Evolutionary conservation across 2,888 invertebrate species (phyloP).

Genomic region (Netelia inedita): DNA sequence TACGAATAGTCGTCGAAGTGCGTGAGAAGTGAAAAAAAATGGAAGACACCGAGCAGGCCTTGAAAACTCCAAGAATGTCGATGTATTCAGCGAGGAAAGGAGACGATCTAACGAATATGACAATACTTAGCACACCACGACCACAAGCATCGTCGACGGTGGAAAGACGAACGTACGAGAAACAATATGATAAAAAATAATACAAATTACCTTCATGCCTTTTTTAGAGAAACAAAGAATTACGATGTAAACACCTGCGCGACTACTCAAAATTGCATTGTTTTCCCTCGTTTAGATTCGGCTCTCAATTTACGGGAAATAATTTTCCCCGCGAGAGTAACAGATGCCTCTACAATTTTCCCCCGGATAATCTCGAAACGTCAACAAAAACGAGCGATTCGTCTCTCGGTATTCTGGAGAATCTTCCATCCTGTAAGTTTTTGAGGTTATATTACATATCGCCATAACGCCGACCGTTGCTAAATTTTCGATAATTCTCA

Average conservation of each 20-base stretch:
- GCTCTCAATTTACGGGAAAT: conserved; percentile 18
- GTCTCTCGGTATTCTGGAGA: conserved; percentile 79
- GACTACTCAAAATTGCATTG: neutral
- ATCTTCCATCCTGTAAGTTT: conserved; percentile 77
- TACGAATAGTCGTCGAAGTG: neutral
- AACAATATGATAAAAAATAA: neutral
- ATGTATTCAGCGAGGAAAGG: conserved; percentile 56
- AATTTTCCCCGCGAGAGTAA: conserved; percentile 25
- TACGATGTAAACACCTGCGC: neutral
- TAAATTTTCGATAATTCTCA: conserved; percentile 60
- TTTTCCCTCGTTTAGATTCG: conserved; percentile 40
- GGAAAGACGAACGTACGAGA: conserved; percentile 80
- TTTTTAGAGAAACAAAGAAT: neutral
- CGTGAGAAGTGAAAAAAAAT: conserved; percentile 11
- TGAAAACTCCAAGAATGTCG: conserved; percentile 69
- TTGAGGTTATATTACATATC: neutral
- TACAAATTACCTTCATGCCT: neutral
- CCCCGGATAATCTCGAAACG: conserved; percentile 40
- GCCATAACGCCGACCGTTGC: neutral
- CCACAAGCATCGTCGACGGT: conserved; percentile 85
- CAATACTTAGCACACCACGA: conserved; percentile 82
- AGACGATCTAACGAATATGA: conserved; percentile 76
- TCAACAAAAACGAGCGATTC: conserved; percentile 68
- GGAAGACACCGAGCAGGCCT: conserved; percentile 54
- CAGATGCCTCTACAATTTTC: conserved; percentile 29